Evolutionary conservation across 2,797 vertebrate genomes (phyloP), one percentile per base, ranked within the genome.

Genomic region (Hypotaenidia philippensis): DNA sequence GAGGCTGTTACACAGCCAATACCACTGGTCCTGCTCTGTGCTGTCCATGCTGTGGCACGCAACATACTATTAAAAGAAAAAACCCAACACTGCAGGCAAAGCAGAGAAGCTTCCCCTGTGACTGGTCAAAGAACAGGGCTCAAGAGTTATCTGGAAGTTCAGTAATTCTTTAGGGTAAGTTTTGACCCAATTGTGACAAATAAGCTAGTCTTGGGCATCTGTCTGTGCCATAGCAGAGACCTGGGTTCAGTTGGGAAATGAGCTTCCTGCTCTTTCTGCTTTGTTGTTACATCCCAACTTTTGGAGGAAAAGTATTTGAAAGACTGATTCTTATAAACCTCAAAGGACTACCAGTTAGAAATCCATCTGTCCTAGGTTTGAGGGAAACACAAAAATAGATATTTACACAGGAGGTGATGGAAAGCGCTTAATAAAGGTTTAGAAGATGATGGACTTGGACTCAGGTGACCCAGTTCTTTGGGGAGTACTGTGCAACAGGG

Each of bases 271-370:
- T 74, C n/a, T 20, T 13, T 20, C 65, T 83, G 64, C 36, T 75
- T 49, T 52, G 9, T 5, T 75, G 52, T n/a, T 69, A 6, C 6
- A 32, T 14, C 32, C 55, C 11, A 8, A 34, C 4, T 69, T 85
- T n/a, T 0, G 1, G 11, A 40, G n/a, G 11, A 1, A 23, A 45
- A 50, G 5, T 3, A 18, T 38, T 34, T 61, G n/a, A 45, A 60
- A 59, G 19, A 74, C 10, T 3, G 11, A 29, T 40, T 65, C 47
- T 61, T 38, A 19, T 1, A 17, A 83, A 44, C 20, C 41, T 47
- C 31, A 52, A 16, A 50, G 31, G 21, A n/a, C 36, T 59, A 11
- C 6, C 4, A 6, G 38, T 9, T 31, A 22, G 27, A 52, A 82
- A 68, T 15, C 17, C 34, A 72, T 5, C 11, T 68, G 60, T 9